Evolutionary conservation across 2,113 vertebrate species (phyloP).

Genomic region (Clarias magur): DNA sequence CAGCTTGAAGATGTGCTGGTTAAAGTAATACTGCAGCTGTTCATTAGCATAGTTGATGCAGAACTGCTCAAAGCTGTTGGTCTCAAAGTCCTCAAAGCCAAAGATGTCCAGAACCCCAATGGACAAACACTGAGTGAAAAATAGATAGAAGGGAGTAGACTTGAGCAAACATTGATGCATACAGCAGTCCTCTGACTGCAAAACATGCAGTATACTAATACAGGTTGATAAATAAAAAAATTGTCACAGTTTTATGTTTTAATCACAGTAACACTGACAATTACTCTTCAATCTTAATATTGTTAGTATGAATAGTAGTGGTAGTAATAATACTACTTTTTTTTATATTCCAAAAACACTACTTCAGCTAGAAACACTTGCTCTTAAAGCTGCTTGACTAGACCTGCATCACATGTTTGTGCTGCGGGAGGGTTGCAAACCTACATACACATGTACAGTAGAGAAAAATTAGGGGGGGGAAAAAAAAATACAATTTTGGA

Average conservation of each 20-base stretch:
- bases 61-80: slow-evolving; percentile 98
- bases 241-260: neutral
- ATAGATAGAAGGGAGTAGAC: neutral
- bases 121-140: slow-evolving; percentile 82
- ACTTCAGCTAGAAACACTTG: neutral
- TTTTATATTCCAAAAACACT: neutral
- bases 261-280: neutral
- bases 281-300: neutral
- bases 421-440: neutral
- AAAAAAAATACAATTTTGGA: neutral
- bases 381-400: neutral
- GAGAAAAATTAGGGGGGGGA: neutral
- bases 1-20: slow-evolving; percentile 95
- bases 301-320: neutral
- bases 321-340: neutral
- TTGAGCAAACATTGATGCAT: neutral
- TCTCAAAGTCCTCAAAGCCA: slow-evolving; percentile 94
- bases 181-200: neutral
- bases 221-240: neutral
- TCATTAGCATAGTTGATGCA: slow-evolving; percentile 99
- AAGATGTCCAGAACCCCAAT: slow-evolving; percentile 97
- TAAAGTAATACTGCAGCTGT: slow-evolving; percentile 98
- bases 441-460: too few species aligned
- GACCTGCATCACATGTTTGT: neutral
- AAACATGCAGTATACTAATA: neutral